Base-by-base conservation (phyloP, 2,797 vertebrate species). In the Acipenser oxyrinchus region DNA sequence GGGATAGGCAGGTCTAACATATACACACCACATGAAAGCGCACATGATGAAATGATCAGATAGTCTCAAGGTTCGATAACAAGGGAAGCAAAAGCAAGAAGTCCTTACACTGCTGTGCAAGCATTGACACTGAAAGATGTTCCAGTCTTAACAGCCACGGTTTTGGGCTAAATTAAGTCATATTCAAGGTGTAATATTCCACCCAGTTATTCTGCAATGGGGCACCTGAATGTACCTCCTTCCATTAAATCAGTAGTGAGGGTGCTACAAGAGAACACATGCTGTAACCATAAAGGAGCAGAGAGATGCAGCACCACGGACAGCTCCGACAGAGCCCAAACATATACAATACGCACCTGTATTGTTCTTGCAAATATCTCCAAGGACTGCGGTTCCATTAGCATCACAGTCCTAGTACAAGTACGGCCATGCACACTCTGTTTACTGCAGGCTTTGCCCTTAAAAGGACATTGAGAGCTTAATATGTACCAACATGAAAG, bases 341-440 rank as follows among this genome's bases (percentile, higher is more conserved):
- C 55, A 58, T 11, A 37, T 37, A 37, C 37, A 37, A 5, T 37
- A 37, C 37, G 37, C 37, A 37, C 37, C 37, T 18, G 5, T 5
- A 37, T 37, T 37, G 4, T 37, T 37, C 37, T 37, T 37, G 37
- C 5, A 5, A 37, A 4, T 37, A 37, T 11, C 55, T 58, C 8
- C 52, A n/a, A 37, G 64, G 23, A 8, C 11, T 48, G 48, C 37
- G 48, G 10, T 62, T 53, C 48, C 15, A 51, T 7, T 60, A 51
- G 49, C 53, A 49, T 13, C 48, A 48, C 8, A 7, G 18, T 18
- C 37, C 62, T 53, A 49, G 64, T 55, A 65, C 64, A 65, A 68
- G 63, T 48, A 64, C 12, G 51, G 51, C 51, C 62, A 57, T 23
- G 62, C 57, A 13, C 52, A 68, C 62, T 63, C 51, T 8, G 51